Percentiles rank a stretch among this genome's conserved stretches.
Evolutionary conservation across 2,113 vertebrate genomes (phyloP).

Genomic region (Eurystomus gularis): DNA sequence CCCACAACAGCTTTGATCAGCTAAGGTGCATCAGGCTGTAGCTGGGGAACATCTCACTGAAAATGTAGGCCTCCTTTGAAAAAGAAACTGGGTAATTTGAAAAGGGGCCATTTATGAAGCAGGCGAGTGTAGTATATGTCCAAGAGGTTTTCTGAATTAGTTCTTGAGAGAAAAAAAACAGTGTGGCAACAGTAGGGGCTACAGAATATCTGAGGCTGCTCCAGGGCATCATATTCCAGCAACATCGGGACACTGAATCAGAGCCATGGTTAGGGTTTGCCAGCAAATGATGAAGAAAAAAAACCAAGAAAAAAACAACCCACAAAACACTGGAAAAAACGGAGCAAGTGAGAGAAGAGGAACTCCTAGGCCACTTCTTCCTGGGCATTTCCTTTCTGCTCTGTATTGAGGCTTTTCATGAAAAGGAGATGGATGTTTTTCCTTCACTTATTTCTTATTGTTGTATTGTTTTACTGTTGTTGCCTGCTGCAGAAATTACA

Average conservation of each 20-base stretch:
- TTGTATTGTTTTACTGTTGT: not conserved
- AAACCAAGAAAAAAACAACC: too few species aligned
- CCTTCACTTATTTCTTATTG: not conserved
- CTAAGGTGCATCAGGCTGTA: not conserved
- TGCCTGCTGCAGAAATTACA: not conserved
- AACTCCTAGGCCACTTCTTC: not conserved
- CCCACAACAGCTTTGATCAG: not conserved
- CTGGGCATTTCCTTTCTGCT: not conserved
- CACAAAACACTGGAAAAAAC: not conserved
- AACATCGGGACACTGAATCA: not conserved
- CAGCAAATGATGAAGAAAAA: not conserved
- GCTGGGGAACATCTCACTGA: not conserved
- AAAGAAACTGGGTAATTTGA: not conserved
- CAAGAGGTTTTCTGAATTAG: not conserved
- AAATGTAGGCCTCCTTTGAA: not conserved
- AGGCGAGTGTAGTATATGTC: not conserved
- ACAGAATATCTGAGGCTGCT: not conserved
- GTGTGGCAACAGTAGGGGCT: not conserved
- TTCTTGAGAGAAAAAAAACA: not conserved
- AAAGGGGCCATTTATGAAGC: not conserved
- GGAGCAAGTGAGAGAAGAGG: not conserved
- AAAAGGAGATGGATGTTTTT: not conserved
- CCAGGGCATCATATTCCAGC: not conserved
- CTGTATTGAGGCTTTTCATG: not conserved
- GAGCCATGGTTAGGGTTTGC: not conserved